phyloP scores from a whole-genome alignment of 2,113 vertebrate genomes.

The Sorex fumeus region DNA sequence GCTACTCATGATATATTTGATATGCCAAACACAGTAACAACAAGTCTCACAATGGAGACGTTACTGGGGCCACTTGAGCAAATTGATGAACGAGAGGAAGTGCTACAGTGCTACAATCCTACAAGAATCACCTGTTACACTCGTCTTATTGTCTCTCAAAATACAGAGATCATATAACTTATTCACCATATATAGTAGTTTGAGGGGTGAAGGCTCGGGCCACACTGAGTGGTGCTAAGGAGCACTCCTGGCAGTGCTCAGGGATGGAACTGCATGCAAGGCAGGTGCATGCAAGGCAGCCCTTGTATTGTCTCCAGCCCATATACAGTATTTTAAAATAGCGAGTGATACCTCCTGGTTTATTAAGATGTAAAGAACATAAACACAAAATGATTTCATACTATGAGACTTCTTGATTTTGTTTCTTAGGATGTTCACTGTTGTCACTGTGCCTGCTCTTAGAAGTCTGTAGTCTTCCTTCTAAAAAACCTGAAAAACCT shows the following conservation, averaged over 20 bases:
- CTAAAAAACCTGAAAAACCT: background rate
- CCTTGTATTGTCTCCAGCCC: background rate
- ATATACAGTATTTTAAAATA: background rate
- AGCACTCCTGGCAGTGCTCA: no score
- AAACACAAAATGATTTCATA: background rate
- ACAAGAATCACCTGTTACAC: background rate
- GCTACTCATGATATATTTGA: no score
- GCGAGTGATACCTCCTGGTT: background rate
- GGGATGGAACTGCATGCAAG: no score
- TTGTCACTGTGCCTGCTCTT: background rate
- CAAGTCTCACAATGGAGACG: no score
- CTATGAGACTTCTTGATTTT: background rate
- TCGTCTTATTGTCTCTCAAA: constrained; percentile 9
- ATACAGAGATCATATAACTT: background rate
- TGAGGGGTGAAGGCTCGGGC: background rate
- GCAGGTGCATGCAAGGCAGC: no score
- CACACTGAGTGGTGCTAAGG: no score
- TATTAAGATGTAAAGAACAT: background rate
- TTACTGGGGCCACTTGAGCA: no score
- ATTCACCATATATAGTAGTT: background rate
- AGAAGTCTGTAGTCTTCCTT: background rate
- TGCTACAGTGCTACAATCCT: no score
- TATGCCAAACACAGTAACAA: no score
- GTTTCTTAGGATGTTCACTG: background rate
- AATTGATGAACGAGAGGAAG: no score